Base-by-base conservation (phyloP, 2,113 vertebrate species). In the Perccottus glenii region DNA sequence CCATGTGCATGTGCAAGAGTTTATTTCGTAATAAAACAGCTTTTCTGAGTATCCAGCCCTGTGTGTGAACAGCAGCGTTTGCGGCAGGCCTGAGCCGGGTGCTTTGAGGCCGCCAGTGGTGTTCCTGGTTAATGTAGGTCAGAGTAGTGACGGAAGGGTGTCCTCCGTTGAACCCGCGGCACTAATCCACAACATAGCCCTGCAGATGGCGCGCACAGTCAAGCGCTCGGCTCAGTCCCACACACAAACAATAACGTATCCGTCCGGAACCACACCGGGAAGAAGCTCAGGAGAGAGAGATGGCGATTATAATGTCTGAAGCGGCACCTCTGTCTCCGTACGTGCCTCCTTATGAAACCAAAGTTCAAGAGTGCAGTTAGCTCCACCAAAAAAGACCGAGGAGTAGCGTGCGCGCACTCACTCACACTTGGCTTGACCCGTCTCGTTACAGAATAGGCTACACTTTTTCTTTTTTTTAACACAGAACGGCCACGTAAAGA, bases 141-240 rank as follows among this genome's bases (percentile, higher is more conserved):
- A 90, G 87, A 89, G 70, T 85, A 75, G 83, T 90, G 89, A 89
- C 86, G 86, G 85, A 85, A 81, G 84, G 78, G 84, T 91, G 90
- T 90, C 90, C 90, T 91, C 90, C 85, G 78, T 43, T 91, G 88
- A 91, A 91, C 90, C 88, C 87, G 83, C 60, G 66, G 73, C 64
- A 56, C 77, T 78, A 80, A 75, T 80, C 74, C 81, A 71, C 78
- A 36, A 33, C 60, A 3, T 60, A 78, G 77, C 67, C 91, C 92
- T 87, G 85, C 83, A 93, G 92, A 71, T 89, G 92, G 91, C 86
- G 86, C 88, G 72, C 86, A 78, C 70, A 81, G 73, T 60, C 87
- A 89, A 62, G 77, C 69, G 70, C 78, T 36, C 65, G 67, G 73
- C 74, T 55, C 52, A 38, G 52, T 9, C 52, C 52, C 33, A 15